These are phyloP conservation scores for Chymomyza costata DNA, from an alignment of 1,140 invertebrate species.

Conservation along the genomic window DNA sequence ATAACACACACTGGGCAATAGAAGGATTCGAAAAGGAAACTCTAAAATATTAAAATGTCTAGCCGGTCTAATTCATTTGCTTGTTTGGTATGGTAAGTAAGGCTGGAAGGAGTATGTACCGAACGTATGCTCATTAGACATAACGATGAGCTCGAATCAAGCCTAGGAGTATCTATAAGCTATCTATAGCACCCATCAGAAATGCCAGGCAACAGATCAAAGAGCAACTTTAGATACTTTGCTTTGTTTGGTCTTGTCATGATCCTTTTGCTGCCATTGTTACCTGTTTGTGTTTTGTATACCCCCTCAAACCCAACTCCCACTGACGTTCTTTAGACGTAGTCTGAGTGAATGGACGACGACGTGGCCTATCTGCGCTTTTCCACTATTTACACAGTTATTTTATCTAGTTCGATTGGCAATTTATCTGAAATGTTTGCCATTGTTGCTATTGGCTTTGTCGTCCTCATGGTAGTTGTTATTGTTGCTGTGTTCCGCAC, in stretches of 20 bases:
- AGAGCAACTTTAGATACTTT: slow-evolving; percentile 3
- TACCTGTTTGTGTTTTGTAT: slow-evolving; percentile 32
- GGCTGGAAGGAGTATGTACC: too few relatives aligned
- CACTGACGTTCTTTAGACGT: background rate
- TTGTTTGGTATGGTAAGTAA: too few relatives aligned
- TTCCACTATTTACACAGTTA: slow-evolving; percentile 68
- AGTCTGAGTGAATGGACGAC: background rate
- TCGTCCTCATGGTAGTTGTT: too few relatives aligned
- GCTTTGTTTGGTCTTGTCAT: slow-evolving; percentile 1
- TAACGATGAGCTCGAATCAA: slow-evolving; percentile 43
- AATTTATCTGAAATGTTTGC: slow-evolving; percentile 63
- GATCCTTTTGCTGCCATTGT: slow-evolving; percentile 23
- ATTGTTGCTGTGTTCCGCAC: too few relatives aligned
- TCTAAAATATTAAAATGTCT: too few relatives aligned
- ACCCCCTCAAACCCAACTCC: too few relatives aligned
- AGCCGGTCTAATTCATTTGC: too few relatives aligned
- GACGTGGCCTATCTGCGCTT: slow-evolving; percentile 51
- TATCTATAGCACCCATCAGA: slow-evolving; percentile 40
- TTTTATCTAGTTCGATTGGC: slow-evolving; percentile 72
- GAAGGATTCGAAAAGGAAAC: background rate
- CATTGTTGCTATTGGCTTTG: slow-evolving; percentile 6
- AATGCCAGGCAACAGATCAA: slow-evolving; percentile 47
- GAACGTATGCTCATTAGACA: slow-evolving; percentile 71
- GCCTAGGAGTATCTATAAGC: slow-evolving; percentile 41
- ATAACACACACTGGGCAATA: background rate